Conservation (phyloP, 1,140 invertebrate species). For the Ceratina calcarata region DNA sequence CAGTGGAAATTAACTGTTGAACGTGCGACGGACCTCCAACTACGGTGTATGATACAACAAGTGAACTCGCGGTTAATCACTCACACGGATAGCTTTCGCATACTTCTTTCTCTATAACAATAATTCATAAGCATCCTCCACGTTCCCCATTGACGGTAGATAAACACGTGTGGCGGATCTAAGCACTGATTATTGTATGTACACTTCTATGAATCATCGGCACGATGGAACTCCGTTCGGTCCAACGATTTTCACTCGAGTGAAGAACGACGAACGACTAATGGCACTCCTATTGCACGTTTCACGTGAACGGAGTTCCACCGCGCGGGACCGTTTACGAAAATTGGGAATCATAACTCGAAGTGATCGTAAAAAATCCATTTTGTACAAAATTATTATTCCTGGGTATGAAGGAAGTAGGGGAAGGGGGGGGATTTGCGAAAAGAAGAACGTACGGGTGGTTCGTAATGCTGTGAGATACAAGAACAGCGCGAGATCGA, state of each 20-base stretch:
- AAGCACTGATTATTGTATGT: conserved; percentile 34
- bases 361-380: background rate
- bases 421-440: no score
- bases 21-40: conserved; percentile 23
- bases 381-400: conserved; percentile 4
- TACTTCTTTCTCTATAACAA: conserved; percentile 38
- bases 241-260: no score
- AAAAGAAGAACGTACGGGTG: background rate
- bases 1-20: background rate
- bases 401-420: background rate
- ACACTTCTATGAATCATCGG: background rate
- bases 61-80: conserved; percentile 20
- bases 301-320: no score
- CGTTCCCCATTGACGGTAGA: conserved; percentile 32
- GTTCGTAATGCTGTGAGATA: conserved; percentile 21
- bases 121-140: conserved; percentile 36
- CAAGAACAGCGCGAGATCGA: conserved; percentile 15
- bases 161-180: conserved; percentile 37
- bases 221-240: no score
- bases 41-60: conserved; percentile 61
- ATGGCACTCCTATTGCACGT: no score
- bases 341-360: no score
- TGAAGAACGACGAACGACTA: no score
- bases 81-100: conserved; percentile 48
- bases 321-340: no score